Evolutionary conservation across 2,888 invertebrate genomes (phyloP), one percentile per base, ranked within the genome.

Genomic region (Agrochola circellaris): DNA sequence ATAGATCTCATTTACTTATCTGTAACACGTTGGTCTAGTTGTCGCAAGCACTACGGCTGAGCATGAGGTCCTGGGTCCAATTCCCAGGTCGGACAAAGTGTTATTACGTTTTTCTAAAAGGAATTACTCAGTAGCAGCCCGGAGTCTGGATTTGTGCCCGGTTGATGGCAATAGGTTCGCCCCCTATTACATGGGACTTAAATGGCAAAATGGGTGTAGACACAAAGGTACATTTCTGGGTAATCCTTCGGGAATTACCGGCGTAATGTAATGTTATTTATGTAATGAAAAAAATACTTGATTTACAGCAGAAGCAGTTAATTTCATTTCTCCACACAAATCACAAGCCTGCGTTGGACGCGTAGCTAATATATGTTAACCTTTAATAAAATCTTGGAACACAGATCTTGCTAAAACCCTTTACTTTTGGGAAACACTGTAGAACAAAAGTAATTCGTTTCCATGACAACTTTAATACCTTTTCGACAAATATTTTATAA

Each of bases 401-500:
- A 17, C 8, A 2, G 17, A 45, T 67, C 48, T 58, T 23, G 9
- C 8, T 7, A 11, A 34, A 26, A 45, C 5, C 8, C 8, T 75
- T 17, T 75, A 51, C 13, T 58, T 26, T 48, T 26, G 8, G 2
- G 6, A n/a, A n/a, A 23, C 3, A 23, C 23, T 11, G 8, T 64
- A 17, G 2, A 26, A 38, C 15, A 30, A 38, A 54, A 54, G 5
- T 26, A 13, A 56, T 64, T 45, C 4, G 11, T 77, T 75, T 54
- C 42, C 11, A 75, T 62, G 42, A 20, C 23, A 45, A 77, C 45
- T 26, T 26, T 23, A 54, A 45, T 26, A 77, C 45, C 17, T 6
- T 62, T 54, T 54, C 26, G 23, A 48, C 8, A 8, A 75, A 60
- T 45, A 48, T 75, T 75, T 9, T 26, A 23, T 30, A 23, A 61